Conservation (phyloP, 2,797 vertebrate species). For the Chelon labrosus region DNA sequence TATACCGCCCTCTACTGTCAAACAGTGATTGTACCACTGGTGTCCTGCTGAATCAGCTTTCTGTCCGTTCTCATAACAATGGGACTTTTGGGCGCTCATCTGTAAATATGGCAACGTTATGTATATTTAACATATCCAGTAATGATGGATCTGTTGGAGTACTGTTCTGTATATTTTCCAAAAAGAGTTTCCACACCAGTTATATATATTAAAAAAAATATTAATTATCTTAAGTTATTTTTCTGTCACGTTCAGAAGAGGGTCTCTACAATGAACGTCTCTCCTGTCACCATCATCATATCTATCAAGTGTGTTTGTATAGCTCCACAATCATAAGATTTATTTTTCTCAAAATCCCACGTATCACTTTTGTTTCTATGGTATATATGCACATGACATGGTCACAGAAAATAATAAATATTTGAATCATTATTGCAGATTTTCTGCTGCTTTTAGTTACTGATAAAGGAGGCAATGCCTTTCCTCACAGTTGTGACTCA, state of each 20-base stretch:
- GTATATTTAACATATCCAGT: constrained; percentile 71
- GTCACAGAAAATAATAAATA: constrained; percentile 22
- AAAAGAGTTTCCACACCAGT: constrained; percentile 57
- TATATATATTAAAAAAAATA: constrained; percentile 69
- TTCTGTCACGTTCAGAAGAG: constrained; percentile 44
- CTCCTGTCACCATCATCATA: constrained; percentile 12
- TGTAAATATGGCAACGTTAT: constrained; percentile 75
- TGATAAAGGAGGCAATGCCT: constrained; percentile 48
- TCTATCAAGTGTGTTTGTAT: constrained; percentile 30
- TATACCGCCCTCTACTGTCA: constrained; percentile 72
- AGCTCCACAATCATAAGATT: constrained; percentile 35
- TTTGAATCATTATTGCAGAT: constrained; percentile 37
- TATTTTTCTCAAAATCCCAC: constrained; percentile 18
- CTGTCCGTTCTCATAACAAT: constrained; percentile 49
- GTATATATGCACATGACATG: constrained; percentile 12
- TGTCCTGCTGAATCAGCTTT: constrained; percentile 76
- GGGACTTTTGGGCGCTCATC: constrained; percentile 68
- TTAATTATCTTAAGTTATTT: constrained; percentile 80
- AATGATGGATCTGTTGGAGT: constrained; percentile 57
- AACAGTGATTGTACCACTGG: constrained; percentile 65
- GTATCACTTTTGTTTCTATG: constrained; percentile 33
- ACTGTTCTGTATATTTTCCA: constrained; percentile 51
- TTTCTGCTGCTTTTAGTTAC: constrained; percentile 73
- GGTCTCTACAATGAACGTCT: constrained; percentile 24
- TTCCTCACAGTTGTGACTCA: constrained; percentile 47